These are phyloP conservation scores for Bruchidius siliquastri DNA, from an alignment of 2,888 invertebrate genomes.

Conservation along the genomic window DNA sequence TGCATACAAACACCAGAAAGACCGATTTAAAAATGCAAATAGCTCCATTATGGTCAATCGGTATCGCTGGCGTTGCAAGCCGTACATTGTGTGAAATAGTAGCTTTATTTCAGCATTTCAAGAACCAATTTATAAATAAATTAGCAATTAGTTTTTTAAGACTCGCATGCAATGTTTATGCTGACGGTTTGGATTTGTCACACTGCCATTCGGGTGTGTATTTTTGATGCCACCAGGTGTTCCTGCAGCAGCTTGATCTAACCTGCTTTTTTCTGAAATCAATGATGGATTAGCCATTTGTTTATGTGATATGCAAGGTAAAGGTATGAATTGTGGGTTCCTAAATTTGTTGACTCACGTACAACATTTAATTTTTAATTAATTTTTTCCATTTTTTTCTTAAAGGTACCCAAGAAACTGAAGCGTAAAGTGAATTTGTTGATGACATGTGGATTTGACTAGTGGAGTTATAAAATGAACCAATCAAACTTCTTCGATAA, in stretches of 20 bases:
- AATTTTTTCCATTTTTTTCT: no score
- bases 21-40: conserved; percentile 1
- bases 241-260: background rate
- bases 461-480: no score
- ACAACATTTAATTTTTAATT: no score
- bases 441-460: no score
- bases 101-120: background rate
- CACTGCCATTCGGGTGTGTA: background rate
- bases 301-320: no score
- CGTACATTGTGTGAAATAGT: background rate
- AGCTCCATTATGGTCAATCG: background rate
- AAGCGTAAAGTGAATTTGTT: no score
- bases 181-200: background rate
- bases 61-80: background rate
- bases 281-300: no score
- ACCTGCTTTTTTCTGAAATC: no score
- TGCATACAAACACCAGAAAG: background rate
- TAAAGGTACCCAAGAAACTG: no score
- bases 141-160: background rate
- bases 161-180: background rate
- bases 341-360: no score
- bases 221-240: background rate
- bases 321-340: no score
- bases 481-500: no score
- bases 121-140: conserved; percentile 1